Evolutionary conservation across 2,888 invertebrate species (phyloP), one percentile per base, ranked within the genome.

Genomic region (Pristionchus japonicus): DNA sequence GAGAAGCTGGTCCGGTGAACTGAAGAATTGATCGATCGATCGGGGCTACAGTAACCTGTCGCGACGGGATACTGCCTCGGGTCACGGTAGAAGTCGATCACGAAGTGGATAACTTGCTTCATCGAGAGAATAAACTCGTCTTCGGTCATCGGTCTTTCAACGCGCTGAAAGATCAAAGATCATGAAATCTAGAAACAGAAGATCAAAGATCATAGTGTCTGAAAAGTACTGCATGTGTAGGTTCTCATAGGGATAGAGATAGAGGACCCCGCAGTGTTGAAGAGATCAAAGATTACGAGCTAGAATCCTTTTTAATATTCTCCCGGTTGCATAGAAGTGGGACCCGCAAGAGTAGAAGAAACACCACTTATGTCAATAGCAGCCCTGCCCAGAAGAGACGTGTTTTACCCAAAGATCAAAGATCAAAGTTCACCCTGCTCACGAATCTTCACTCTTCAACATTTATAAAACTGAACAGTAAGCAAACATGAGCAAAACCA

Each of bases 41-140:
- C n/a, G n/a, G 0, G 40, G 23, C 40, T 43, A 77, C 77, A n/a
- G 37, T 67, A 86, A n/a, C 86, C 31, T 47, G 86, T 27, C 31
- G 86, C 13, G 34, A 86, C 86, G 47, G 86, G 86, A n/a, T 57
- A 77, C 40, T 77, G 52, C 34, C 23, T n/a, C 15, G 87, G 77
- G 23, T 87, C 31, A 43, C 31, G 27, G 77, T 77, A 77, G 87
- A 52, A 87, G 23, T 52, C 40, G 27, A 61, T 57, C 27, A 77
- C 64, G 61, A 87, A 87, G 9, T 74, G 23, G 43, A 77, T 77
- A 20, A 87, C 61, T n/a, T 27, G 4, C 37, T 77, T 87, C 87
- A 87, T 87, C 11, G 34, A 31, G 4, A 31, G 40, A 37, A n/a
- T 27, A 40, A 87, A 87, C 23, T 74, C 77, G 3, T 49, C n/a